phyloP scores from a whole-genome alignment of 2,797 vertebrate genomes.

The Bryconaethiops microstoma region DNA sequence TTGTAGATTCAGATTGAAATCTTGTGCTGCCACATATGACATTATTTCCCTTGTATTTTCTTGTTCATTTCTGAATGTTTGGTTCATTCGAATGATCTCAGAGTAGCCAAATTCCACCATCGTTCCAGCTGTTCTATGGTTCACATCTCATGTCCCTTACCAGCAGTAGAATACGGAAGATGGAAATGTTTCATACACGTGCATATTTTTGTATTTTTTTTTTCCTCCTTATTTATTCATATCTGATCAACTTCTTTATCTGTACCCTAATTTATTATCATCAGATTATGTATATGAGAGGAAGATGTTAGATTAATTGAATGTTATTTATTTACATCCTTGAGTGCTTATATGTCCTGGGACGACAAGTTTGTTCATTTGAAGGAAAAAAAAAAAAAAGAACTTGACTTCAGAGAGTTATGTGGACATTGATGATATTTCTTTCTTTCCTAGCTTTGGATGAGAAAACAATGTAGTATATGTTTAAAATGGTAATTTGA shows the following conservation, averaged over 20 bases:
- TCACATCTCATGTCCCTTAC: slow-evolving; percentile 67
- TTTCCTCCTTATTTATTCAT: slow-evolving; percentile 76
- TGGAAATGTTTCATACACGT: slow-evolving; percentile 72
- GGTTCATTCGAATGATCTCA: slow-evolving; percentile 50
- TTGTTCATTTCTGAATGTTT: slow-evolving; percentile 62
- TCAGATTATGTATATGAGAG: slow-evolving; percentile 86
- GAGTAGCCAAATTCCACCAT: slow-evolving; percentile 60
- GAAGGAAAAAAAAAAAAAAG: slow-evolving; percentile 74
- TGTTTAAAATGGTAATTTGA: slow-evolving; percentile 75
- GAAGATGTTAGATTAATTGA: slow-evolving; percentile 80
- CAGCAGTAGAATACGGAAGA: slow-evolving; percentile 71
- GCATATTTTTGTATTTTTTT: slow-evolving; percentile 82
- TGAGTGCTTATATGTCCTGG: slow-evolving; percentile 80
- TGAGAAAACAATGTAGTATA: slow-evolving; percentile 65
- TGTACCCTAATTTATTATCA: slow-evolving; percentile 83
- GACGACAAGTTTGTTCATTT: slow-evolving; percentile 73
- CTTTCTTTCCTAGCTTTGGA: slow-evolving; percentile 72
- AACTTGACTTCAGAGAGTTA: slow-evolving; percentile 73
- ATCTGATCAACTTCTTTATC: slow-evolving; percentile 66
- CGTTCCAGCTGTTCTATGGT: slow-evolving; percentile 50
- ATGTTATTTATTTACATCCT: slow-evolving; percentile 85
- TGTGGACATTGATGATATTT: slow-evolving; percentile 66
- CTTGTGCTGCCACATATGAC: slow-evolving; percentile 79
- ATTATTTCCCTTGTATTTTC: slow-evolving; percentile 65
- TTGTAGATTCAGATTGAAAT: slow-evolving; percentile 70